Base-by-base conservation (phyloP, 2,113 vertebrate species). In the Ranitomeya variabilis region DNA sequence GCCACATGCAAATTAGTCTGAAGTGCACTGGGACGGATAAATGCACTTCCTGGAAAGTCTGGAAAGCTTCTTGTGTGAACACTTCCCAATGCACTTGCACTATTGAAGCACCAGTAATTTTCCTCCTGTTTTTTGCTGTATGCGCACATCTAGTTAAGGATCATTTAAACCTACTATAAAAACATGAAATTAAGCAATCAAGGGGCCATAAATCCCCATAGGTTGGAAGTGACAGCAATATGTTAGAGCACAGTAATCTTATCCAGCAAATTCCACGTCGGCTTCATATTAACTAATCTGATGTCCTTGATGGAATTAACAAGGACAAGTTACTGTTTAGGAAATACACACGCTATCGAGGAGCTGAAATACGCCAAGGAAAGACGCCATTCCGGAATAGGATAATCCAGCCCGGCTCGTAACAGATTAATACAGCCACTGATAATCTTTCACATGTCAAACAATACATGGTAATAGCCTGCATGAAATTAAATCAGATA, bases 401-500 rank as follows among this genome's bases (percentile, higher is more conserved):
- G 21, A 55, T 15, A 79, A 57, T 79, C 21, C 52, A 12, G 52
- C 15, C 51, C n/a, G 52, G 21, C 51, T 26, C 11, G 21, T 26
- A 79, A 21, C 15, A 79, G 51, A 79, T 79, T 79, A 79, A 55
- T 54, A 78, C 19, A 55, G 52, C 19, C 52, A 23, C 19, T 57
- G 52, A 79, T 79, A 55, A 79, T 7, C 13, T 57, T 55, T 26
- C 57, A n/a, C 19, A 79, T 79, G 77, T 79, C 77, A 54, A 79
- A 79, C 77, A 79, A 79, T 79, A 79, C 19, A 52, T 21, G 9
- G 37, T 52, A 52, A 76, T 76, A 52, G 77, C 77, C 52, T 55
- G 77, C 77, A 57, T 79, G 52, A 79, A 79, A 55, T 55, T n/a
- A 54, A 55, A 57, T 23, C 77, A 79, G 51, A 79, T 79, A 55